phyloP scores from a whole-genome alignment of 53 echinoderm and acorn worm genomes.

The Echinometra lucunter region DNA sequence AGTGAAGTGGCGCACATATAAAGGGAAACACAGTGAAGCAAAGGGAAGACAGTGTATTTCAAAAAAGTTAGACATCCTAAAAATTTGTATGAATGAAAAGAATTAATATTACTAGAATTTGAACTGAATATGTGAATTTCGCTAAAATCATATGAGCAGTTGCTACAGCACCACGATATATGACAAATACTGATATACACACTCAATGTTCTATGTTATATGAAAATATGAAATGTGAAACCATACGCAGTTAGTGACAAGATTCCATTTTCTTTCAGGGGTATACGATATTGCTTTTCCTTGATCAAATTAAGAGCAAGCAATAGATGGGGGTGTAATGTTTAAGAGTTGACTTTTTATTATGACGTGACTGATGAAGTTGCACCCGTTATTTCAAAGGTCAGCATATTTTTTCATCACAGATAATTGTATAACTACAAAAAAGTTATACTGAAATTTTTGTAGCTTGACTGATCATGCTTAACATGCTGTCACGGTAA shows the following conservation, averaged over 20 bases:
- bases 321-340: not conserved
- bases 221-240: not conserved
- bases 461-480: not conserved
- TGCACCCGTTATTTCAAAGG: not conserved
- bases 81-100: conserved; percentile 13
- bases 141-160: not conserved
- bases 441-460: not conserved
- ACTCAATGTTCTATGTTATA: not conserved
- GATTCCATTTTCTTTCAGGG: not conserved
- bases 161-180: not conserved
- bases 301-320: not conserved
- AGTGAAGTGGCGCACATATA: conserved; percentile 56
- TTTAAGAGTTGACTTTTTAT: not conserved
- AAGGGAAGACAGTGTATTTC: not conserved
- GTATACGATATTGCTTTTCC: not conserved
- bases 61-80: not conserved
- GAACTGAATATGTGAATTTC: not conserved
- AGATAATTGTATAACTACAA: not conserved
- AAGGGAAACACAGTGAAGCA: conserved; percentile 2
- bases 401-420: not conserved
- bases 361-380: not conserved
- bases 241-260: not conserved
- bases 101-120: not conserved
- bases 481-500: not conserved
- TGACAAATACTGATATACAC: not conserved